phyloP scores from a whole-genome alignment of 2,888 invertebrate species.

The Desoria tigrina region DNA sequence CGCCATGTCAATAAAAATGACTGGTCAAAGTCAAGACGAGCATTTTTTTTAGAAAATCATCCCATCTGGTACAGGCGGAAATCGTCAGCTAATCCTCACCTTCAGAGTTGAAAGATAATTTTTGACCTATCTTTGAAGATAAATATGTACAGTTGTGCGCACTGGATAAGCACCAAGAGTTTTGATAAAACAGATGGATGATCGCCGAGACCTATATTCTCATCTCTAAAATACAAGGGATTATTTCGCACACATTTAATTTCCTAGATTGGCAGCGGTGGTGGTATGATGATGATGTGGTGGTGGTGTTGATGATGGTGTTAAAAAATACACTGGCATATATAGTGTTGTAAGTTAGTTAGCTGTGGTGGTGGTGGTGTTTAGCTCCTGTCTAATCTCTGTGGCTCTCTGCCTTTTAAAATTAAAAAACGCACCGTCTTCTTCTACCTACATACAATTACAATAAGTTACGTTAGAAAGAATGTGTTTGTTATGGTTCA shows the following conservation, averaged over 20 bases:
- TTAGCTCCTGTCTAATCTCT: no score
- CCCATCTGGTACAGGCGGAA: no score
- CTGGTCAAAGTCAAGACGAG: no score
- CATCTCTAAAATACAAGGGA: neutral
- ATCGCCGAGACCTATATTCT: conserved; percentile 18
- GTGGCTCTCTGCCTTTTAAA: no score
- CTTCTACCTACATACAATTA: no score
- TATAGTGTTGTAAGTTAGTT: no score
- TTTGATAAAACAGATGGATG: conserved; percentile 20
- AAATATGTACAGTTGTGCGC: conserved; percentile 16
- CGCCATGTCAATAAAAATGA: no score
- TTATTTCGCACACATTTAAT: conserved; percentile 14
- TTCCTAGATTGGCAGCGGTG: conserved; percentile 8
- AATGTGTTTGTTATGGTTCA: conserved; percentile 45
- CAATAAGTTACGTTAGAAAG: conserved; percentile 14
- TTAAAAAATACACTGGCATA: no score
- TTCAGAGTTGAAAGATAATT: neutral
- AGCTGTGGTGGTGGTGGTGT: no score
- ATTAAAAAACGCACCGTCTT: no score
- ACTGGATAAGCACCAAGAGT: conserved; percentile 19
- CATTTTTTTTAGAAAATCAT: no score
- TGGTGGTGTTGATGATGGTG: no score
- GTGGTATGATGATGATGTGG: neutral
- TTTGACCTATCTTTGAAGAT: neutral
- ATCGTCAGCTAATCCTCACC: neutral